Evolutionary conservation across 1,140 invertebrate genomes (phyloP), one percentile per base, ranked within the genome.

Genomic region (Andricus grossulariae): DNA sequence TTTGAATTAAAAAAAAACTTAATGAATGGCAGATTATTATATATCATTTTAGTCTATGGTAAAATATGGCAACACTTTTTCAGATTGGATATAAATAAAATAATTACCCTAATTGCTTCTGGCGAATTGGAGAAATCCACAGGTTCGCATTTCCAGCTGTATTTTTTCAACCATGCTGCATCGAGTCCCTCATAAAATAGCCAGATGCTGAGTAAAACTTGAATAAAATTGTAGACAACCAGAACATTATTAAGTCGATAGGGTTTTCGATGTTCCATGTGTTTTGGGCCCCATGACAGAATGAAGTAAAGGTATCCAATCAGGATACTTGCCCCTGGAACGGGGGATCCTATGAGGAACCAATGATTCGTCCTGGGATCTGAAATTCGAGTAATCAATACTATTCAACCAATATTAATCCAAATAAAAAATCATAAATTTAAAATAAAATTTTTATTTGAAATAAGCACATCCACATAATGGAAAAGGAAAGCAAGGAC

Each of bases 131-230:
- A 95, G 86, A 94, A 96, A 85, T 96, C 95, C 1, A 98, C 96
- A 0, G 95, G 94, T 88, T 98, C 95, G 89, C 97, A 98, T 85
- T 94, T 94, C 93, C 96, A 97, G 90, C 94, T 97, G 88, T 96
- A 96, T 77, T 93, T 93, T 52, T 86, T 92, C 79, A 94, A 88
- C 92, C 92, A 93, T 3, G 92, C 94, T 57, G 87, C 94, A 84
- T 93, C 94, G 60, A 93, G 90, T 71, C 93, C 95, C 94, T 96
- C 95, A 85, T 92, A 93, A 83, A 96, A 95, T 73, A 97, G 90
- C 92, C 94, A 97, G 0, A 92, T 88, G 86, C 96, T 97, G 15
- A 96, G 90, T 4, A 95, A 75, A 19, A 97, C 95, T 91, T 97
- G 95, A 25, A 96, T 83, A 80, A 96, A 94, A 88, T 98, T 98